phyloP scores from a whole-genome alignment of 2,888 invertebrate species.

The Glaucopsyche alexis region DNA sequence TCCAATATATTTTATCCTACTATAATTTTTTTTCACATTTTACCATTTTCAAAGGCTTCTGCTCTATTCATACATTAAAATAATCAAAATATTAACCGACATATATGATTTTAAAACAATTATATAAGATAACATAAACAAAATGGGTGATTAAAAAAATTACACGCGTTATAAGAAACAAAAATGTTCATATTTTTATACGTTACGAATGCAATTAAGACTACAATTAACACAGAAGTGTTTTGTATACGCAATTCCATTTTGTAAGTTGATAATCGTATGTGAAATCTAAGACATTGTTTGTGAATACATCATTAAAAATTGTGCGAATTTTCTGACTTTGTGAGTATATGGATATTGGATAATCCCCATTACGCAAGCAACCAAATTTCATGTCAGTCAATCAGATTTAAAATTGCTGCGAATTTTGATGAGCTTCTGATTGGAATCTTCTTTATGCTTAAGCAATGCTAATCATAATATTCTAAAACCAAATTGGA shows the following conservation, averaged over 20 bases:
- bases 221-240: slow-evolving; percentile 12
- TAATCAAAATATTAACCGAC: too few relatives aligned
- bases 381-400: not conserved
- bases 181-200: not conserved
- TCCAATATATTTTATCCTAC: too few relatives aligned
- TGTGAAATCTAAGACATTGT: slow-evolving; percentile 24
- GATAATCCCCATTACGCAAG: not conserved
- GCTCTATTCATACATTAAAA: not conserved
- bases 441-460: not conserved
- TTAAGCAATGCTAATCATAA: not conserved
- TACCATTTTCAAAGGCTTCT: too few relatives aligned
- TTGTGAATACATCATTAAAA: slow-evolving; percentile 2
- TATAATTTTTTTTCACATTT: too few relatives aligned
- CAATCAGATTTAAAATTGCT: not conserved
- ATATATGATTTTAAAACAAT: not conserved
- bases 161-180: not conserved
- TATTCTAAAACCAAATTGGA: not conserved
- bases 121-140: slow-evolving; percentile 12
- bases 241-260: slow-evolving; percentile 1
- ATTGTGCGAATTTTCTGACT: not conserved
- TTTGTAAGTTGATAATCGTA: slow-evolving; percentile 21
- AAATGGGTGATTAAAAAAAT: not conserved
- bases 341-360: not conserved
- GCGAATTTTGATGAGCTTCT: not conserved
- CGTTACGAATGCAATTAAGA: slow-evolving; percentile 16